Conservation (phyloP, 2,888 invertebrate species). For the Stenodera caucasica region DNA sequence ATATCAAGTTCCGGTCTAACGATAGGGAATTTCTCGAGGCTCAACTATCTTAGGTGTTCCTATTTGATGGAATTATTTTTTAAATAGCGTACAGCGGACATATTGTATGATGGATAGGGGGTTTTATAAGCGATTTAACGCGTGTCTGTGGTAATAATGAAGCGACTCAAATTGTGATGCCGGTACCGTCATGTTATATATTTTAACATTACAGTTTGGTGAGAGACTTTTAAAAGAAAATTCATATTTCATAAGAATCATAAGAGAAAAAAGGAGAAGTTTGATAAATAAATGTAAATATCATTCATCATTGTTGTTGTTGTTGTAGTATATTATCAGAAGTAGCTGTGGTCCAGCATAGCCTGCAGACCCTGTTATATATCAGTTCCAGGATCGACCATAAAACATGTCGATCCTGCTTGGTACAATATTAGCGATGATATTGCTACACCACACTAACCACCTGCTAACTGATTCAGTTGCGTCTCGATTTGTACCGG, state of each 20-base stretch:
- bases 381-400: slow-evolving; percentile 31
- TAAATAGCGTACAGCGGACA: too few species aligned
- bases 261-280: slow-evolving; percentile 13
- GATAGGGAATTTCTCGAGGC: too few species aligned
- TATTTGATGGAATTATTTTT: too few species aligned
- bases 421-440: slow-evolving; percentile 33
- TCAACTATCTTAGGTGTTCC: too few species aligned
- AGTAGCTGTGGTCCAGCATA: slow-evolving; percentile 18
- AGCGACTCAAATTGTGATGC: slow-evolving; percentile 22
- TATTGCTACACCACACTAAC: slow-evolving; percentile 35
- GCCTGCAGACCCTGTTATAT: slow-evolving; percentile 26
- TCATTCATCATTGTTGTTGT: not conserved
- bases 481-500: slow-evolving; percentile 45
- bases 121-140: not conserved
- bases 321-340: not conserved
- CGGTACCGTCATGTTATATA: slow-evolving; percentile 20
- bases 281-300: not conserved
- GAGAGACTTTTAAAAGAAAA: too few species aligned
- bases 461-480: slow-evolving; percentile 46
- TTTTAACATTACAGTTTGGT: too few species aligned
- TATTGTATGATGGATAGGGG: too few species aligned
- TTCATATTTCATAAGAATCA: too few species aligned
- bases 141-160: slow-evolving; percentile 19
- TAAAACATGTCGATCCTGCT: slow-evolving; percentile 34
- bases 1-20: too few species aligned